Evolutionary conservation across 2,797 vertebrate species (phyloP).

Genomic region (Cyprinella venusta): DNA sequence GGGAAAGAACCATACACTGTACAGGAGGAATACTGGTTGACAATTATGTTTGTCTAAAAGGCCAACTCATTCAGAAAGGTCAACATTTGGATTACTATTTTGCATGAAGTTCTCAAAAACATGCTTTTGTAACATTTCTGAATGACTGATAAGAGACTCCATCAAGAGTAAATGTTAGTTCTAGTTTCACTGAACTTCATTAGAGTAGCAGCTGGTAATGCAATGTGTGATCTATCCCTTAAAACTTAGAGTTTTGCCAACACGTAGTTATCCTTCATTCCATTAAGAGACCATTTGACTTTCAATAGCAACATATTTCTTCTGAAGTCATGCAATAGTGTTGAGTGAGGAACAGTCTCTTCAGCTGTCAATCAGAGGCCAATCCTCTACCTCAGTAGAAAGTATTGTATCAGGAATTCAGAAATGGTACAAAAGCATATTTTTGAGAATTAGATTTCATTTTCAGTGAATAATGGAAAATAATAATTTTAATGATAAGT

Average conservation of each 20-base stretch:
- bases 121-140: neutral
- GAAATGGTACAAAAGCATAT: neutral
- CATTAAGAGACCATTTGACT: neutral
- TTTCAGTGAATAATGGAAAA: neutral
- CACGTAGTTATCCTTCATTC: neutral
- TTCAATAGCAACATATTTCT: neutral
- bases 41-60: slow-evolving; percentile 22
- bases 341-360: neutral
- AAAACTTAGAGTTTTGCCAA: neutral
- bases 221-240: no score
- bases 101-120: slow-evolving; percentile 1
- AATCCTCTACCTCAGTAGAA: neutral
- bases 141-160: neutral
- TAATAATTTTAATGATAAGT: no score
- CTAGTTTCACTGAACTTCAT: no score
- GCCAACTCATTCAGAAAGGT: slow-evolving; percentile 9
- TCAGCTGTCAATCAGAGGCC: neutral
- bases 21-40: slow-evolving; percentile 4
- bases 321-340: neutral
- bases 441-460: neutral
- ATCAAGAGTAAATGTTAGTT: neutral
- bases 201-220: no score
- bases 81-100: neutral
- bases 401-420: neutral
- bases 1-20: neutral